Conservation (phyloP, 2,888 invertebrate genomes). For the Pherbina coryleti region DNA sequence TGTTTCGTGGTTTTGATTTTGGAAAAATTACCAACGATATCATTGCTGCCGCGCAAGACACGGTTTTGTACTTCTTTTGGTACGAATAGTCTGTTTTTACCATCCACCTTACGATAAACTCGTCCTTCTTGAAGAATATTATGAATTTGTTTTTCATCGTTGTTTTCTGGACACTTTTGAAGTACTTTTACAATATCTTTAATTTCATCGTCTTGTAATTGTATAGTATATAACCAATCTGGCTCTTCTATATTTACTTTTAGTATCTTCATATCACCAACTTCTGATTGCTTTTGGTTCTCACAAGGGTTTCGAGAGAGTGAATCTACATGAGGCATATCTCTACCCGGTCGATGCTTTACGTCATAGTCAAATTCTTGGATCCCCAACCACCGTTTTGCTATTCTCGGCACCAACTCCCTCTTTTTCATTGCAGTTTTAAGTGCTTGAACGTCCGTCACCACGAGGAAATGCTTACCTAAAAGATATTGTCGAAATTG, state of each 20-base stretch:
- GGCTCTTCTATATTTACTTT: too few species aligned
- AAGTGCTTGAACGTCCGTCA: slow-evolving; percentile 18
- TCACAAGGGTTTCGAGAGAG: slow-evolving; percentile 21
- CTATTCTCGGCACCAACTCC: slow-evolving; percentile 1
- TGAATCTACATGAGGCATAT: slow-evolving; percentile 28
- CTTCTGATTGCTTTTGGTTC: neutral
- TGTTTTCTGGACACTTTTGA: too few species aligned
- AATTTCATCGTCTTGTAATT: too few species aligned
- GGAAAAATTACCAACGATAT: slow-evolving; percentile 32
- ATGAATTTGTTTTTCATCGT: too few species aligned
- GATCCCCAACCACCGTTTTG: too few species aligned
- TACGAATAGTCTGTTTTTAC: slow-evolving; percentile 8
- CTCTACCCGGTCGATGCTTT: too few species aligned
- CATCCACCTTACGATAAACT: slow-evolving; percentile 17
- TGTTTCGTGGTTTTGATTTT: slow-evolving; percentile 38
- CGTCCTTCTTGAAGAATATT: too few species aligned
- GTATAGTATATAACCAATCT: too few species aligned
- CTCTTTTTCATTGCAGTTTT: slow-evolving; percentile 23
- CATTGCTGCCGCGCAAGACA: slow-evolving; percentile 31
- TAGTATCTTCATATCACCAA: slow-evolving; percentile 31
- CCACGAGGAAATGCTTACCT: slow-evolving; percentile 32
- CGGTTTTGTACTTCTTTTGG: slow-evolving; percentile 30
- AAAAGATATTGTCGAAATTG: slow-evolving; percentile 37
- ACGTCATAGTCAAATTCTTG: too few species aligned
- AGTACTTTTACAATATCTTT: too few species aligned